phyloP scores from a whole-genome alignment of 2,888 invertebrate genomes.

The Tenodera sinensis region DNA sequence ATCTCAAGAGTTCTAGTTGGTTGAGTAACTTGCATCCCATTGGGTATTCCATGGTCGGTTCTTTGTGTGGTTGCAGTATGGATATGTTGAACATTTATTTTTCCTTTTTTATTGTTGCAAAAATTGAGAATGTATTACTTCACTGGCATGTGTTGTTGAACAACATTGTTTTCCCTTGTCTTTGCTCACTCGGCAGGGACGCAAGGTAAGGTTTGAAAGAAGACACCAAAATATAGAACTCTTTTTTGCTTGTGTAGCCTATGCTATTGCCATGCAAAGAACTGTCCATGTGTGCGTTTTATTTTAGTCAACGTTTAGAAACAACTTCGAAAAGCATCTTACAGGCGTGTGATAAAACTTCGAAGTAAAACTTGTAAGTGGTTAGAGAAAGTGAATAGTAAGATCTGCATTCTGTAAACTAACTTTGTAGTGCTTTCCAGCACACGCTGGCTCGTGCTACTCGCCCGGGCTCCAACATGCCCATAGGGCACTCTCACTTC shows the following conservation, averaged over 20 bases:
- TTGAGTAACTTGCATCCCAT: not conserved
- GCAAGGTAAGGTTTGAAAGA: constrained; percentile 21
- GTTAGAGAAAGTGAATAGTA: no score
- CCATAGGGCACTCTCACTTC: no score
- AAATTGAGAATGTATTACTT: constrained; percentile 1
- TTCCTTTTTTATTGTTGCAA: not conserved
- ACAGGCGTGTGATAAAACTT: no score
- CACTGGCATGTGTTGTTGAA: not conserved
- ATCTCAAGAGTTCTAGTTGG: not conserved
- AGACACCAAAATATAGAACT: not conserved
- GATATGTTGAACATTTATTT: not conserved
- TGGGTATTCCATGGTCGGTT: constrained; percentile 22
- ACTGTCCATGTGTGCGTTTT: constrained; percentile 10
- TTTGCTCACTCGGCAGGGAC: constrained; percentile 22
- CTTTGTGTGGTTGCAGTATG: constrained; percentile 28
- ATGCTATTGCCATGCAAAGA: constrained; percentile 26
- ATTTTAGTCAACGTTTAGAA: no score
- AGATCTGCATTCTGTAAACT: no score
- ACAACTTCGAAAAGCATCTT: no score
- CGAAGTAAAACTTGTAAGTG: no score
- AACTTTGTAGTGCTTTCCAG: no score
- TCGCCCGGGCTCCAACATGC: no score
- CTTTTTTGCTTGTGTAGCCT: not conserved
- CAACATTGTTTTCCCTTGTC: constrained; percentile 13
- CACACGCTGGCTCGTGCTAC: no score